Evolutionary conservation across 2,113 vertebrate genomes (phyloP), one percentile per base, ranked within the genome.

Genomic region (Empidonax alnorum): DNA sequence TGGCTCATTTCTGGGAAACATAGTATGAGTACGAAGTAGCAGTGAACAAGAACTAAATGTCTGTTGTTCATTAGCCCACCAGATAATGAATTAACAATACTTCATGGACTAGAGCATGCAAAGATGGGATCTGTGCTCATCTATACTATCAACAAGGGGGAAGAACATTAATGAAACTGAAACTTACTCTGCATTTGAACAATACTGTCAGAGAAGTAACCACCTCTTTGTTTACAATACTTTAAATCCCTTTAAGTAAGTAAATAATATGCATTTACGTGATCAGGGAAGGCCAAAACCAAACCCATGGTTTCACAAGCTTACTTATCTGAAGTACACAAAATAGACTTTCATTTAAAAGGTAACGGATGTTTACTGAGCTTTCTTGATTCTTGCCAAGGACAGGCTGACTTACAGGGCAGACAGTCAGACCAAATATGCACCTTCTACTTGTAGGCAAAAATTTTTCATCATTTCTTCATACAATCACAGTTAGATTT

Each of bases 31-130:
- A 95, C 72, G 65, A 97, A 96, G 93, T 67, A 93, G 53, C 63
- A 95, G 76, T 88, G 90, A 95, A 94, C 46, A 75, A 90, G 69
- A 90, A 87, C 77, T 81, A 79, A 91, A 95, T 93, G 73, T 95
- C 94, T 97, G 92, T 95, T 97, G 90, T 96, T 96, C 85, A 76
- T 97, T 97, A 96, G 83, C 62, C 56, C 83, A 91, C 81, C 68
- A 94, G 96, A 97, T 97, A 98, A 97, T 95, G 93, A 97, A 81
- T 79, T 97, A 95, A 93, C 84, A 96, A 82, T 82, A 82, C 65
- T 87, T 84, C 41, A 66, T 7, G 9, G 62, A 49, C 66, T 79
- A 90, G 15, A 83, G 17, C n/a, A 69, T 69, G n/a, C 50, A 73
- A 78, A 84, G 61, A 82, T 22, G 58, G 78, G 89, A 84, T 90